These are phyloP conservation scores for Drosophila rufa DNA, from an alignment of 1,140 invertebrate genomes.

Conservation along the genomic window DNA sequence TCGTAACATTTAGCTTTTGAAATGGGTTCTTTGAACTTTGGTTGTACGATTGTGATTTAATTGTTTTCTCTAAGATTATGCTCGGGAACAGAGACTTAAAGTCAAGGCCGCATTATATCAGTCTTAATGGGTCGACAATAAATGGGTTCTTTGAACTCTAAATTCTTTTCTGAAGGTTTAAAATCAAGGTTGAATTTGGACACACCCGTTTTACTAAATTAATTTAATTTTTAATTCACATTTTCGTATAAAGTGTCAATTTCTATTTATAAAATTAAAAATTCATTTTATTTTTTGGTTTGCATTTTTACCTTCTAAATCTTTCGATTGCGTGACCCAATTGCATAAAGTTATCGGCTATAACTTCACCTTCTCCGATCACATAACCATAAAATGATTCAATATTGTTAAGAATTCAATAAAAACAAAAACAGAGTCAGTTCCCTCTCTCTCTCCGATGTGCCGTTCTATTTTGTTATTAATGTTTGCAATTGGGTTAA, in stretches of 20 bases:
- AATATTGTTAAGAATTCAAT: conserved; percentile 25
- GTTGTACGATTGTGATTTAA: not conserved
- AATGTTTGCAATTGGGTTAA: conserved; percentile 71
- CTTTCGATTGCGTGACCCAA: not conserved
- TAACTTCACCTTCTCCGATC: conserved; percentile 19
- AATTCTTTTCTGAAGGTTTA: not conserved
- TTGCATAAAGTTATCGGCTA: conserved; percentile 9
- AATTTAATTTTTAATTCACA: too few species aligned
- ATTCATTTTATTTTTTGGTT: not conserved
- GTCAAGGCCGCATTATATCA: not conserved
- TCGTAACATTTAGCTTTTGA: not conserved
- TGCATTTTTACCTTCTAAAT: not conserved
- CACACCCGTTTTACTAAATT: too few species aligned
- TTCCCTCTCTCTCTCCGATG: conserved; percentile 1
- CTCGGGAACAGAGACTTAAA: not conserved
- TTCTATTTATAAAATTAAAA: not conserved
- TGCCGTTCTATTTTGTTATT: conserved; percentile 48
- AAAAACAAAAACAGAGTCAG: not conserved
- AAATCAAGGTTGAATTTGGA: not conserved
- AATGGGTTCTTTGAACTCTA: not conserved
- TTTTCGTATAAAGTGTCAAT: too few species aligned
- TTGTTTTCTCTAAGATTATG: not conserved
- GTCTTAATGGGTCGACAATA: not conserved
- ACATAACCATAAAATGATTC: conserved; percentile 21
- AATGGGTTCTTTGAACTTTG: conserved; percentile 9